A percentile compares a stretch with the other conserved stretches of the same genome.
phyloP scores from a whole-genome alignment of 2,797 vertebrate species.

The Paedocypris micromegethes region DNA sequence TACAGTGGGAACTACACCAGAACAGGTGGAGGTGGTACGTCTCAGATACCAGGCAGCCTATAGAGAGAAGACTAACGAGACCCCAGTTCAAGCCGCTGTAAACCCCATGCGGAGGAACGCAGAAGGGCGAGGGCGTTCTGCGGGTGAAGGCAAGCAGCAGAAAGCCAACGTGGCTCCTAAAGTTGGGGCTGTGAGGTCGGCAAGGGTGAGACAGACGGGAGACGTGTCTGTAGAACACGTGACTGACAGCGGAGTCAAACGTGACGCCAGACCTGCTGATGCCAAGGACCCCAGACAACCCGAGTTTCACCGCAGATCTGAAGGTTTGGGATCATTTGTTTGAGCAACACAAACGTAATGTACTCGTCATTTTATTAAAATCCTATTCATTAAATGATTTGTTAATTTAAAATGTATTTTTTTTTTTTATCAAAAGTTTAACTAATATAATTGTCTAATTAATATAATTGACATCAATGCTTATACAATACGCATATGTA shows the following conservation, averaged over 20 bases:
- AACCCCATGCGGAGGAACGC: constrained; percentile 3
- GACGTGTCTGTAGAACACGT: not conserved
- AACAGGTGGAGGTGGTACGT: not conserved
- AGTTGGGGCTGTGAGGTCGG: not conserved
- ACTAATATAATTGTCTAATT: too few species aligned
- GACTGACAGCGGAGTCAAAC: not conserved
- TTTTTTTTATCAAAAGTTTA: too few species aligned
- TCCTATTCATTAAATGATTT: too few species aligned
- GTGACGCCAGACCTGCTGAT: not conserved
- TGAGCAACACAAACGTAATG: not conserved
- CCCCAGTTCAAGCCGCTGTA: not conserved
- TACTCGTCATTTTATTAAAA: not conserved
- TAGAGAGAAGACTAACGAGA: not conserved
- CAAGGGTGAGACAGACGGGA: not conserved
- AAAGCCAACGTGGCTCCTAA: not conserved
- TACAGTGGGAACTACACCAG: too few species aligned
- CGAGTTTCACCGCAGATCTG: constrained; percentile 2
- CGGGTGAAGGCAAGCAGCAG: not conserved
- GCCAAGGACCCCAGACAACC: not conserved
- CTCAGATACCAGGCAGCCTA: constrained; percentile 1
- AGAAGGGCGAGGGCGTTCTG: not conserved
- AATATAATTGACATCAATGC: too few species aligned
- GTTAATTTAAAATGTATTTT: too few species aligned
- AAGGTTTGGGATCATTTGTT: constrained; percentile 7
- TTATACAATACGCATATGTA: too few species aligned